Conservation (phyloP, 2,113 vertebrate genomes). For the Nymphicus hollandicus region DNA sequence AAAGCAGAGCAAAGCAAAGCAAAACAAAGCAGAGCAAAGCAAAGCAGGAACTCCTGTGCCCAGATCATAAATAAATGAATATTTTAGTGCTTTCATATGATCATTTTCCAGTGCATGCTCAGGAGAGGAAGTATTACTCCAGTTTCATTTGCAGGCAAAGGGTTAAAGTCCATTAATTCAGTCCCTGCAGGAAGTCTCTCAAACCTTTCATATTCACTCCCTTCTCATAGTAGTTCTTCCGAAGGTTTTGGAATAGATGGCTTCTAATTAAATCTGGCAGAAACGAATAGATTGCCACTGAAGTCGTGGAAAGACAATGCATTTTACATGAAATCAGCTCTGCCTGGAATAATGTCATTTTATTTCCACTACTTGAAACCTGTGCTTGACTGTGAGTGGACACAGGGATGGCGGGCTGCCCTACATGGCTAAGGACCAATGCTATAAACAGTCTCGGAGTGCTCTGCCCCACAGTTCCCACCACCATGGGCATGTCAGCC, state of each 20-base stretch:
- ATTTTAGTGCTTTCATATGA: background rate
- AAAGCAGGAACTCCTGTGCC: background rate
- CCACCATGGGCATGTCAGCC: background rate
- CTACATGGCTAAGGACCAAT: background rate
- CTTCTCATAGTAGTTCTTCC: background rate
- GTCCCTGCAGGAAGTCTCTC: background rate
- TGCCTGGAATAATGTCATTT: background rate
- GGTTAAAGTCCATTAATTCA: background rate
- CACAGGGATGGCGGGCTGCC: background rate
- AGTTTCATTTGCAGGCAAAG: background rate
- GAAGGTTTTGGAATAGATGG: background rate
- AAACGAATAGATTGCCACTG: conserved; percentile 14
- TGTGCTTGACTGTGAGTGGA: background rate
- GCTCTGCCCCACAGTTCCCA: fast-evolving
- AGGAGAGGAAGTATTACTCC: background rate
- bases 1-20: background rate
- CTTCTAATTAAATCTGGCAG: conserved; percentile 22
- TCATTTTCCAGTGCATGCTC: background rate
- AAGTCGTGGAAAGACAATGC: background rate
- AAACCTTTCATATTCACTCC: background rate
- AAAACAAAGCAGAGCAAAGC: too few species aligned
- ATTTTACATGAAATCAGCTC: conserved; percentile 38
- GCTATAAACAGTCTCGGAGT: background rate
- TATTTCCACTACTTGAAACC: background rate
- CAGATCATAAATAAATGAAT: background rate